Percentiles rank a stretch among this genome's conserved stretches.
Evolutionary conservation across 1,140 invertebrate genomes (phyloP).

Genomic region (Probaryconus sp.): DNA sequence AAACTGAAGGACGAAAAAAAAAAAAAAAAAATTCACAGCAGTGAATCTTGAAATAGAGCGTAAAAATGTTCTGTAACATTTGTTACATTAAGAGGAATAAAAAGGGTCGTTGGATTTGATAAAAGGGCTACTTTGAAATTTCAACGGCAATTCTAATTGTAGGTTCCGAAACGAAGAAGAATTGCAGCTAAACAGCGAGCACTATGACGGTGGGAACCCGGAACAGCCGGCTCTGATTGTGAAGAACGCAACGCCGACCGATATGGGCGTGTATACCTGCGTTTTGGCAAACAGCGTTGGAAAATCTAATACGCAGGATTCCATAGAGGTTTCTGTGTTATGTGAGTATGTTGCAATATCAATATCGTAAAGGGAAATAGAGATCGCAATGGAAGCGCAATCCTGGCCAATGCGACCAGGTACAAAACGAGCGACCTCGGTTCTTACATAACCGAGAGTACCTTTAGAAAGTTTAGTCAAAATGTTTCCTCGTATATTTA

Average conservation of each 20-base stretch:
- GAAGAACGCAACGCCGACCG: slow-evolving; percentile 85
- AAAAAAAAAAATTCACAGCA: too few relatives aligned
- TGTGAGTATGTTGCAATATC: slow-evolving; percentile 82
- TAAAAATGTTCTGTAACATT: too few relatives aligned
- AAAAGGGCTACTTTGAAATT: slow-evolving; percentile 30
- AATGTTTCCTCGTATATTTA: too few relatives aligned
- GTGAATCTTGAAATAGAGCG: too few relatives aligned
- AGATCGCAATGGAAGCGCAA: slow-evolving; percentile 36
- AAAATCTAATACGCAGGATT: slow-evolving; percentile 83
- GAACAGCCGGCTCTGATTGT: slow-evolving; percentile 87
- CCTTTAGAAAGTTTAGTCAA: slow-evolving; percentile 12
- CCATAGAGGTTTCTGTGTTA: slow-evolving; percentile 85
- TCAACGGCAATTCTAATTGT: slow-evolving; percentile 63
- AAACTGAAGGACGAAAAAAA: too few relatives aligned
- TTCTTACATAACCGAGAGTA: slow-evolving; percentile 40
- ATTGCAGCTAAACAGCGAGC: slow-evolving; percentile 82
- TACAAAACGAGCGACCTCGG: slow-evolving; percentile 39
- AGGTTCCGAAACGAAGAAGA: slow-evolving; percentile 87
- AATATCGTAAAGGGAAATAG: slow-evolving; percentile 52
- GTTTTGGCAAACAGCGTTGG: slow-evolving; percentile 87
- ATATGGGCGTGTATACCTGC: slow-evolving; percentile 90
- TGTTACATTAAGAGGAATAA: too few relatives aligned
- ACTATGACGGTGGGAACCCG: slow-evolving; percentile 86
- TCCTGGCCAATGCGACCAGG: slow-evolving; percentile 37
- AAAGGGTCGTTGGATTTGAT: too few relatives aligned